A percentile compares a stretch with the other conserved stretches of the same genome.
phyloP scores from a whole-genome alignment of 2,797 vertebrate genomes.

The Neostethus bicornis region DNA sequence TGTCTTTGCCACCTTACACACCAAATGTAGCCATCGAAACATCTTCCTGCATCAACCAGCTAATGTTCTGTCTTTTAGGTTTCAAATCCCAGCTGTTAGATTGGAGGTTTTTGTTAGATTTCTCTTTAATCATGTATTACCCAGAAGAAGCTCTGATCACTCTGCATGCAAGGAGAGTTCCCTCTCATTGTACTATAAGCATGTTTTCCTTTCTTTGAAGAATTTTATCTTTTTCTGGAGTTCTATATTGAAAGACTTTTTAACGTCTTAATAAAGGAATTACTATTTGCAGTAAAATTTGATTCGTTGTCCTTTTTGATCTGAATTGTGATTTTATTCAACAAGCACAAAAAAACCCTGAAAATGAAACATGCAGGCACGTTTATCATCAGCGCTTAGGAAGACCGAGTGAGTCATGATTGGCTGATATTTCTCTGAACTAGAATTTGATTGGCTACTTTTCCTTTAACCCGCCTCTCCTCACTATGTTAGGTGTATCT shows the following conservation, averaged over 20 bases:
- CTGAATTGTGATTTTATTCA: neutral
- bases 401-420: slow-evolving; percentile 23
- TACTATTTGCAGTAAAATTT: slow-evolving; percentile 85
- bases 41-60: slow-evolving; percentile 55
- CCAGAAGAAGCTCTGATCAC: slow-evolving; percentile 81
- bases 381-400: neutral
- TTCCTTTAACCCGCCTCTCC: slow-evolving; percentile 30
- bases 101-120: slow-evolving; percentile 53
- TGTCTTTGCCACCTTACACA: slow-evolving; percentile 51
- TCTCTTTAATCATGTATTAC: slow-evolving; percentile 57
- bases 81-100: slow-evolving; percentile 44
- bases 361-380: neutral
- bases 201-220: slow-evolving; percentile 84
- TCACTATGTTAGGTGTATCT: slow-evolving; percentile 55
- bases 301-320: slow-evolving; percentile 14
- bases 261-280: slow-evolving; percentile 88
- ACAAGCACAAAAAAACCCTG: neutral
- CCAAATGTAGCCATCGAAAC: slow-evolving; percentile 60
- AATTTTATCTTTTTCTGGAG: slow-evolving; percentile 91
- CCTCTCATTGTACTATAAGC: slow-evolving; percentile 84
- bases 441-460: slow-evolving; percentile 58
- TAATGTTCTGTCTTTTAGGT: slow-evolving; percentile 55
- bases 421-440: slow-evolving; percentile 28
- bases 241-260: slow-evolving; percentile 91
- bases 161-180: slow-evolving; percentile 81